phyloP scores from a whole-genome alignment of 1,140 invertebrate genomes.

The Lordiphosa clarofinis region DNA sequence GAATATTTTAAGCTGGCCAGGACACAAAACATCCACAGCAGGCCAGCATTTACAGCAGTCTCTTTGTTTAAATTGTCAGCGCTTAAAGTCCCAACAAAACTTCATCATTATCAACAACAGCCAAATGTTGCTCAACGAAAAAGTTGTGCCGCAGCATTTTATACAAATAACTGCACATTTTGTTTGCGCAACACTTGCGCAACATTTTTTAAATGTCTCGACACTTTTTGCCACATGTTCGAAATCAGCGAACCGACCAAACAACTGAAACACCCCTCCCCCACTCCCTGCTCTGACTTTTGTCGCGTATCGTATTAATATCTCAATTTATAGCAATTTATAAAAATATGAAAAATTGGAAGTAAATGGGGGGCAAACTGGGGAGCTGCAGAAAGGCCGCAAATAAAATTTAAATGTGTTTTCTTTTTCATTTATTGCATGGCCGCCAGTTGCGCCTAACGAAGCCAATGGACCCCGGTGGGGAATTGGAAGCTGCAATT shows the following conservation, averaged over 20 bases:
- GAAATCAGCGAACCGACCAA: constrained; percentile 54
- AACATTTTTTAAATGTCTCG: constrained; percentile 67
- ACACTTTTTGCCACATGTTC: constrained; percentile 65
- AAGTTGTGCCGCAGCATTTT: constrained; percentile 50
- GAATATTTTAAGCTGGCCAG: constrained; percentile 65
- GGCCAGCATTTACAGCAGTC: constrained; percentile 26
- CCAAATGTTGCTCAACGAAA: constrained; percentile 58
- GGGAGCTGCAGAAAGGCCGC: constrained; percentile 22
- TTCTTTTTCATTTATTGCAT: constrained; percentile 31
- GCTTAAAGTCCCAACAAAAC: constrained; percentile 49
- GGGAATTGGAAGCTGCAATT: constrained; percentile 18
- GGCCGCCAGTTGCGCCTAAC: constrained; percentile 30
- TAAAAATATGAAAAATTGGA: constrained; percentile 73
- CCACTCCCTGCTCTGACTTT: constrained; percentile 45
- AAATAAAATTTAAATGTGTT: constrained; percentile 66
- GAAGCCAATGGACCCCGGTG: constrained; percentile 39
- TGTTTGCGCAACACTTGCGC: constrained; percentile 72
- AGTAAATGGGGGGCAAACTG: constrained; percentile 19
- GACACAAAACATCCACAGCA: constrained; percentile 15
- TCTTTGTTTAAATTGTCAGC: constrained; percentile 50
- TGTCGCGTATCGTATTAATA: constrained; percentile 75
- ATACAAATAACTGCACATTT: constrained; percentile 75
- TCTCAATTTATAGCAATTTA: constrained; percentile 78
- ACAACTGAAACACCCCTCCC: constrained; percentile 11
- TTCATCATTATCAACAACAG: constrained; percentile 50